A percentile compares a stretch with the other conserved stretches of the same genome.
Conservation (phyloP, 2,113 vertebrate genomes). For the Chascanopsetta lugubris region DNA sequence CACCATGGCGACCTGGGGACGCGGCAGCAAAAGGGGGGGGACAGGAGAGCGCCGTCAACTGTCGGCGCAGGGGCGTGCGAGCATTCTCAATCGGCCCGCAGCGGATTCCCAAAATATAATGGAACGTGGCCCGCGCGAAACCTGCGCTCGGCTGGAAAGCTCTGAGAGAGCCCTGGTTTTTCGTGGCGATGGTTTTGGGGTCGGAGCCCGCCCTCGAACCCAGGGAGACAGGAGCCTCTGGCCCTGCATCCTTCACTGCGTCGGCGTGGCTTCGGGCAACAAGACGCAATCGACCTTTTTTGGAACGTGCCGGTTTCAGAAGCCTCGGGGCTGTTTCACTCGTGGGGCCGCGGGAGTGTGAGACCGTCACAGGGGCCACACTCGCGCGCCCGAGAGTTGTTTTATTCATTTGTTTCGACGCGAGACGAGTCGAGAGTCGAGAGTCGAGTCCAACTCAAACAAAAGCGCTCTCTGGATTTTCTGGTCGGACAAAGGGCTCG, state of each 20-base stretch:
- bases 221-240: not conserved
- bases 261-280: slow-evolving; percentile 9
- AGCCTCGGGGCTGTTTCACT: slow-evolving; percentile 16
- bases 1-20: slow-evolving; percentile 76
- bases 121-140: no score
- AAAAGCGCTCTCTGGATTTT: slow-evolving; percentile 18
- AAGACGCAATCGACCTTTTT: slow-evolving; percentile 25
- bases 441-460: slow-evolving; percentile 24
- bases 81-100: no score
- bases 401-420: no score
- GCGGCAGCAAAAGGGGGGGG: not conserved
- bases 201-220: not conserved
- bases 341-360: slow-evolving; percentile 1
- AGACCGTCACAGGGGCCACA: slow-evolving; percentile 3
- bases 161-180: no score
- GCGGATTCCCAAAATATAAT: no score
- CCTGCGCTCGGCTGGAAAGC: no score
- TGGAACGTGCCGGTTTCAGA: slow-evolving; percentile 5
- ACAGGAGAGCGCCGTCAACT: not conserved
- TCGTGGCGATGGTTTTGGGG: no score
- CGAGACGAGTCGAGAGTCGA: no score
- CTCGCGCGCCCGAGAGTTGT: slow-evolving; percentile 1
- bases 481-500: not conserved
- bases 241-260: not conserved
- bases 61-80: no score